These are phyloP conservation scores for Mareca penelope DNA, from an alignment of 2,797 vertebrate species.

Conservation along the genomic window DNA sequence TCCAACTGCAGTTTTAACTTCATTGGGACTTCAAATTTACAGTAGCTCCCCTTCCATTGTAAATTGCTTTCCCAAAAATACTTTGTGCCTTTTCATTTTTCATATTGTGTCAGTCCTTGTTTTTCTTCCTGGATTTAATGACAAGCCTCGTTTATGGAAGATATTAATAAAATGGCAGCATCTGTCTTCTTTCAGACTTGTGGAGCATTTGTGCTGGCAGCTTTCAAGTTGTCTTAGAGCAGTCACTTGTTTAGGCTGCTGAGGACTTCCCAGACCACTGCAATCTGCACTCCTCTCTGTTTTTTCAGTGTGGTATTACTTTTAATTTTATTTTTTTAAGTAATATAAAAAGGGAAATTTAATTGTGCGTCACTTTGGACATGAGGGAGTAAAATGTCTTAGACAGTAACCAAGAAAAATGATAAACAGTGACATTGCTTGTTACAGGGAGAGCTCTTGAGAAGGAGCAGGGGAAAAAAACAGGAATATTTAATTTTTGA, in stretches of 20 bases:
- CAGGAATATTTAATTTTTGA: background rate
- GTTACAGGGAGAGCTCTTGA: background rate
- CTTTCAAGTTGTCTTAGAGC: background rate
- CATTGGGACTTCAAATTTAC: background rate
- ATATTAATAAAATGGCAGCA: slow-evolving; percentile 44
- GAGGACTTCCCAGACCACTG: background rate
- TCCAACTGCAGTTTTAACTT: background rate
- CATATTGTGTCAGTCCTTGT: background rate
- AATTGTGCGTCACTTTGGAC: background rate
- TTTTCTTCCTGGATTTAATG: slow-evolving; percentile 58
- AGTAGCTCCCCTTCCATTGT: background rate
- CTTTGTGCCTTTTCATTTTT: background rate
- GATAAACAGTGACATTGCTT: background rate
- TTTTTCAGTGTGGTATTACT: background rate
- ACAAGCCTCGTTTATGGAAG: slow-evolving; percentile 8
- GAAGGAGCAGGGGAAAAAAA: background rate
- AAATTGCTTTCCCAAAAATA: background rate
- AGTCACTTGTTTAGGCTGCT: slow-evolving; percentile 34
- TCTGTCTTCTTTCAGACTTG: slow-evolving; percentile 25
- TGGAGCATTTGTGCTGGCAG: slow-evolving; percentile 42
- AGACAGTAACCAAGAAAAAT: background rate
- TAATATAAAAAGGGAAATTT: background rate
- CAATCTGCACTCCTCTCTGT: slow-evolving; percentile 3
- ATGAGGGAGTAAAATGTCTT: background rate
- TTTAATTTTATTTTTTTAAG: background rate